These are phyloP conservation scores for Zootermopsis nevadensis DNA, from an alignment of 2,888 invertebrate genomes.

Conservation along the genomic window DNA sequence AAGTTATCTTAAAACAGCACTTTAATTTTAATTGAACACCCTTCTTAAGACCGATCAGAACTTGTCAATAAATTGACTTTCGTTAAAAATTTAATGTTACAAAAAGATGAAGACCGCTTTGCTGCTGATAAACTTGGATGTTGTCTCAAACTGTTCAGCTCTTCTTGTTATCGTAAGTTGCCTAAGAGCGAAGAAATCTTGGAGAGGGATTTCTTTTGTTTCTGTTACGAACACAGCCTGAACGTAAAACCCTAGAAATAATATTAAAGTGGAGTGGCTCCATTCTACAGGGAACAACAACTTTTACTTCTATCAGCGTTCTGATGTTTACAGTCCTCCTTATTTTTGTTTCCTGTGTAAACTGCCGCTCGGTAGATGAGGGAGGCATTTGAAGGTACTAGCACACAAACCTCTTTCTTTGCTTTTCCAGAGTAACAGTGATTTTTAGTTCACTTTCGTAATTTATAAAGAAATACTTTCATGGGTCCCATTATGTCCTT, in stretches of 20 bases:
- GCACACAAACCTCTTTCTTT: background rate
- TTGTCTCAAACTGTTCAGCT: background rate
- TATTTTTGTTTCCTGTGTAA: background rate
- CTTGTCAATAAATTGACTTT: too few species aligned
- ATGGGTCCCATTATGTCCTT: too few species aligned
- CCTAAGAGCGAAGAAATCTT: too few species aligned
- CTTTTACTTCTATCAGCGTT: background rate
- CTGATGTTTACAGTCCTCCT: background rate
- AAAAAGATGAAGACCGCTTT: too few species aligned
- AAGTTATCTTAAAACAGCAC: too few species aligned
- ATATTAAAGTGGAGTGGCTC: background rate
- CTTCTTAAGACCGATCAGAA: too few species aligned
- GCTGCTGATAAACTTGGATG: background rate
- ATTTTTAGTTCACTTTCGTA: too few species aligned
- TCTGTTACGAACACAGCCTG: background rate
- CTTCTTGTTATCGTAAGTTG: background rate
- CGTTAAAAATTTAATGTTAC: too few species aligned
- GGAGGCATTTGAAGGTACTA: background rate
- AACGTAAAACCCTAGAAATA: background rate
- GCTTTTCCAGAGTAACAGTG: too few species aligned
- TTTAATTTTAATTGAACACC: too few species aligned
- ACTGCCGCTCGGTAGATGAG: background rate
- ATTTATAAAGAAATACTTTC: too few species aligned
- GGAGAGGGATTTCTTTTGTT: background rate
- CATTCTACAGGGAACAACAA: background rate